These are phyloP conservation scores for Zosterops lateralis DNA, from an alignment of 2,113 vertebrate genomes.

Conservation along the genomic window DNA sequence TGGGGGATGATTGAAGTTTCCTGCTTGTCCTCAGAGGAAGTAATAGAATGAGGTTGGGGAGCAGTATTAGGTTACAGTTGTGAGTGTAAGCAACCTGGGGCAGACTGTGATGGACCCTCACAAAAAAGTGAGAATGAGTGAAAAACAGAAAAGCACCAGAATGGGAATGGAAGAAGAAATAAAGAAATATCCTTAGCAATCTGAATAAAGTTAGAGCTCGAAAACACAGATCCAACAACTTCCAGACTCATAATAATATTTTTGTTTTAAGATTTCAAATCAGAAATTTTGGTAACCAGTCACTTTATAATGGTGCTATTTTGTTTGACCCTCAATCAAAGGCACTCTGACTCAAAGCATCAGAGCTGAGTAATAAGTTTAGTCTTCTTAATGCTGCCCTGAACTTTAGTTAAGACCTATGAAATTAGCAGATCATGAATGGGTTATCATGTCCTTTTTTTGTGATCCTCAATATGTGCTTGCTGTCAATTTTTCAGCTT, in stretches of 20 bases:
- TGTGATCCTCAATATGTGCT: neutral
- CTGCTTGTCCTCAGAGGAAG: neutral
- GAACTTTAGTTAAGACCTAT: neutral
- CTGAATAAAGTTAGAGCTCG: neutral
- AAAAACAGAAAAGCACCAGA: neutral
- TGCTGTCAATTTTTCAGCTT: neutral
- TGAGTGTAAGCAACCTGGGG: neutral
- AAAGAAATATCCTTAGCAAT: neutral
- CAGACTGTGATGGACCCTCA: neutral
- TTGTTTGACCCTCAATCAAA: neutral
- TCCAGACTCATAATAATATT: accelerated
- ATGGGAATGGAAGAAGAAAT: neutral
- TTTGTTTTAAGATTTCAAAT: neutral
- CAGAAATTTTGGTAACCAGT: neutral
- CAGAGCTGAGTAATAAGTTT: neutral
- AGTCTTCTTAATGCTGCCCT: neutral
- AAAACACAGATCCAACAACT: neutral
- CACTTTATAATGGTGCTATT: neutral
- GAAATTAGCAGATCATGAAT: neutral
- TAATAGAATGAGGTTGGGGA: neutral
- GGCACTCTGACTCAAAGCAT: neutral
- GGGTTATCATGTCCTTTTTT: neutral
- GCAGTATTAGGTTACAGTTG: neutral
- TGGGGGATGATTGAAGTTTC: neutral
- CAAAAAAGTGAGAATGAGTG: neutral